phyloP scores from a whole-genome alignment of 2,888 invertebrate species.

The Drosophila suboccidentalis region DNA sequence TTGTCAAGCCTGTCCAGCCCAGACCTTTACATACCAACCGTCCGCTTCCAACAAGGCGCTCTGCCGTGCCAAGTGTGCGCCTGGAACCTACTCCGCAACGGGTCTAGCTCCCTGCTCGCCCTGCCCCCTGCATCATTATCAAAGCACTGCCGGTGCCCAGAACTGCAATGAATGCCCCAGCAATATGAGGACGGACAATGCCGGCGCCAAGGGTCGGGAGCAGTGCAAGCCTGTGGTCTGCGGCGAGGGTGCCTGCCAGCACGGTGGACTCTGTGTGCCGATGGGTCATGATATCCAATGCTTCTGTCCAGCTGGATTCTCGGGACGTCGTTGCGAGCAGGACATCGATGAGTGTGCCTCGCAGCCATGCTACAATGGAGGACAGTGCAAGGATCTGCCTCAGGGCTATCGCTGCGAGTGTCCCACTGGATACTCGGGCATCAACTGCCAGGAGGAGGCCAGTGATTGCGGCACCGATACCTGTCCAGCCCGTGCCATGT shows the following conservation, averaged over 20 bases:
- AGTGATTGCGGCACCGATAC: slow-evolving; percentile 95
- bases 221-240: slow-evolving; percentile 96
- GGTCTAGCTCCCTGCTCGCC: slow-evolving; percentile 97
- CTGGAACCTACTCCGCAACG: slow-evolving; percentile 96
- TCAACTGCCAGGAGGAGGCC: slow-evolving; percentile 97
- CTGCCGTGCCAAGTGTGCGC: slow-evolving; percentile 94
- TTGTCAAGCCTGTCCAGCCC: slow-evolving; percentile 96
- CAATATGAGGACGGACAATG: slow-evolving; percentile 93
- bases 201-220: slow-evolving; percentile 93
- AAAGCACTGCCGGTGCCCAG: slow-evolving; percentile 93
- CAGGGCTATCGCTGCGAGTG: slow-evolving; percentile 97
- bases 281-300: slow-evolving; percentile 96
- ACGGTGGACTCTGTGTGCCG: slow-evolving; percentile 95
- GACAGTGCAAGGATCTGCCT: slow-evolving; percentile 95
- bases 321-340: slow-evolving; percentile 96
- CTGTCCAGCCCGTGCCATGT: slow-evolving; percentile 98
- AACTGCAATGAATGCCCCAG: slow-evolving; percentile 96
- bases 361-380: slow-evolving; percentile 97
- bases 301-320: slow-evolving; percentile 97
- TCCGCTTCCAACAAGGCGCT: slow-evolving; percentile 93
- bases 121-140: slow-evolving; percentile 97
- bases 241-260: slow-evolving; percentile 94
- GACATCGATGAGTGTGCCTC: slow-evolving; percentile 98
- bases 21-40: slow-evolving; percentile 95
- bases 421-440: slow-evolving; percentile 94